Base-by-base conservation (phyloP, 2,797 vertebrate genomes). In the Tolypeutes matacus region DNA sequence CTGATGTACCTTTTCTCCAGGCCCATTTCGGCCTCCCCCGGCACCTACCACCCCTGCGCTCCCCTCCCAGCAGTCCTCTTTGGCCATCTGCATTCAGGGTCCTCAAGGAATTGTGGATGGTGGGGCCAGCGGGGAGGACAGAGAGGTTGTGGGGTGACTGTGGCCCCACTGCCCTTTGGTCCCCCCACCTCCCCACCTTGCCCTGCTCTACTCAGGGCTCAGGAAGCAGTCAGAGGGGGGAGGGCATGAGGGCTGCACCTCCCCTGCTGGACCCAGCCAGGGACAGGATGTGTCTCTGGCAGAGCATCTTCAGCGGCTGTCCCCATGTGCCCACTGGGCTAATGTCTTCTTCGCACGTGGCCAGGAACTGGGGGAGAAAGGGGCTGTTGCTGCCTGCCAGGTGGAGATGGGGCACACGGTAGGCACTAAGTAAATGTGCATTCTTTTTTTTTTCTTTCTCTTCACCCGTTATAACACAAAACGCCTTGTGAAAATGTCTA, bases 401-500 rank as follows among this genome's bases (percentile, higher is more conserved):
- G 27, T 29, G 36, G 69, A 65, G 60, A 91, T 46, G 29, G 3
- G 17, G 34, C 65, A 25, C 65, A 34, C 0, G n/a, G 87, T 20
- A 51, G 86, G 65, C 51, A 21, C 51, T 62, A 51, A 89, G 67
- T 73, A 73, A 56, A n/a, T 39, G 64, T 4, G 5, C n/a, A n/a
- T n/a, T n/a, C n/a, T n/a, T n/a, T n/a, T n/a, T n/a, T n/a, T n/a
- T n/a, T 27, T 25, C 39, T 70, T 46, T 60, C 81, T 84, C 42
- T 58, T 86, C 56, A 5, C 18, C 49, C 7, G 27, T 81, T 49
- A 25, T 64, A 51, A 56, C 21, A 60, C 49, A 67, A 56, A 89
- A 51, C 27, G 31, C 34, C 91, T 86, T 39, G 20, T 84, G 72
- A 86, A 81, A 89, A 65, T 36, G 51, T 53, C 82, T 60, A 10